These are phyloP conservation scores for Trichogramma evanescens DNA, from an alignment of 2,888 invertebrate species.

Conservation along the genomic window DNA sequence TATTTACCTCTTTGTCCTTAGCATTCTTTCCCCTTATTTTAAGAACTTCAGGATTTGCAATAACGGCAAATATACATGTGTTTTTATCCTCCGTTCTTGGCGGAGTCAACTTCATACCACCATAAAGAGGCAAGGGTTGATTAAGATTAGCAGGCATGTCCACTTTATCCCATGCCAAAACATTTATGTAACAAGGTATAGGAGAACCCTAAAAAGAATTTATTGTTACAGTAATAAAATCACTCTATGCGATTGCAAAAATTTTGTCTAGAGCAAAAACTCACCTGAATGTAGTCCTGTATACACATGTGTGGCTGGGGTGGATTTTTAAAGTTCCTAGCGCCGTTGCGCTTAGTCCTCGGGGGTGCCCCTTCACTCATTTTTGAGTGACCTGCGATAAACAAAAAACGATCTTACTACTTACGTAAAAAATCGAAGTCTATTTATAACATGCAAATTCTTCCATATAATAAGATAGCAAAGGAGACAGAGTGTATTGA, in stretches of 20 bases:
- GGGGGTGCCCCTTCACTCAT: constrained; percentile 38
- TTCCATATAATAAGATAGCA: background rate
- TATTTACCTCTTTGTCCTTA: constrained; percentile 54
- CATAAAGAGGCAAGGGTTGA: constrained; percentile 64
- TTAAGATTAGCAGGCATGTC: constrained; percentile 60
- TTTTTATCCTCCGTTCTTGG: constrained; percentile 55
- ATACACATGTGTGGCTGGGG: constrained; percentile 71
- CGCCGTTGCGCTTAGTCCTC: constrained; percentile 38
- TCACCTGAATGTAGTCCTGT: constrained; percentile 46
- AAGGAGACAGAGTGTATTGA: background rate
- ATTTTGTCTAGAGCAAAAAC: background rate
- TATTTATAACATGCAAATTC: background rate
- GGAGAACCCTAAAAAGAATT: constrained; percentile 32
- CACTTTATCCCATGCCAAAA: constrained; percentile 67
- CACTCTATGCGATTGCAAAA: background rate
- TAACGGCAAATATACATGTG: constrained; percentile 63
- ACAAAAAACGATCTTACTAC: background rate
- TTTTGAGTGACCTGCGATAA: constrained; percentile 23
- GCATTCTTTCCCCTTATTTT: constrained; percentile 64
- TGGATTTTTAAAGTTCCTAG: constrained; percentile 64
- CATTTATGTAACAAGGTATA: constrained; percentile 52
- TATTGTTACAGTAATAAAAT: constrained; percentile 1
- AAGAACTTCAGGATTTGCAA: constrained; percentile 66
- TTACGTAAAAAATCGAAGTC: background rate
- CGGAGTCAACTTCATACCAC: constrained; percentile 64